Base-by-base conservation (phyloP, 2,888 invertebrate species). In the Cynaeus angustus region DNA sequence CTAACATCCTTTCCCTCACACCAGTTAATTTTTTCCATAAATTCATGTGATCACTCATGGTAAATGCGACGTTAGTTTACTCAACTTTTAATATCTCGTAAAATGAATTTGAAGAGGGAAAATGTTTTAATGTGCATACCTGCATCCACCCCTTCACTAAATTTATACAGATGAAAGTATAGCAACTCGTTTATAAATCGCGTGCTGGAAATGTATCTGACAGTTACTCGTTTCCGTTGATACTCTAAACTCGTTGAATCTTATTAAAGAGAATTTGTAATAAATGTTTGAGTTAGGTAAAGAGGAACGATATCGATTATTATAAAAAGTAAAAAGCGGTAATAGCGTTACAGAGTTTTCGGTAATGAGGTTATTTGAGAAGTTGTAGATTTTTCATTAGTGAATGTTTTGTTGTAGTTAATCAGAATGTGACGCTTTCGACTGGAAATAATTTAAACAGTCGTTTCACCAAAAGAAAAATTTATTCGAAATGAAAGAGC, bases 51-150 rank as follows among this genome's bases (percentile, higher is more conserved):
- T 48, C 48, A 26, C n/a, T 8, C 16, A 16, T 48, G 48, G 2
- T 3, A 48, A 48, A 48, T 43, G 10, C 43, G 5, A 43, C 43
- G 12, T 43, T 43, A 43, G 43, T 43, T 43, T 12, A 6, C 2
- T 16, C 7, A 48, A 26, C 16, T 48, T 48, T 21, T 48, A 48
- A 3, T 48, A 13, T 5, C 2, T 48, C 10, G 21, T 26, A 48
- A 48, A 48, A 21, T 48, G 48, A 48, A 21, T 48, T 48, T 48
- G 26, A 48, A 48, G 16, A 7, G 43, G 43, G 43, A 48, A 48
- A 48, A 48, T 48, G 48, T 21, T 50, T 50, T 28, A 46, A 5
- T 16, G 16, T 46, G 7, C 46, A 14, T 43, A 43, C 12, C 43
- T 13, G 43, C 6, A 13, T 16, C 16, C 33, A 33, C 12, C 46